These are phyloP conservation scores for Pemphigus obesinymphae DNA, from an alignment of 1,140 invertebrate genomes.

Conservation along the genomic window DNA sequence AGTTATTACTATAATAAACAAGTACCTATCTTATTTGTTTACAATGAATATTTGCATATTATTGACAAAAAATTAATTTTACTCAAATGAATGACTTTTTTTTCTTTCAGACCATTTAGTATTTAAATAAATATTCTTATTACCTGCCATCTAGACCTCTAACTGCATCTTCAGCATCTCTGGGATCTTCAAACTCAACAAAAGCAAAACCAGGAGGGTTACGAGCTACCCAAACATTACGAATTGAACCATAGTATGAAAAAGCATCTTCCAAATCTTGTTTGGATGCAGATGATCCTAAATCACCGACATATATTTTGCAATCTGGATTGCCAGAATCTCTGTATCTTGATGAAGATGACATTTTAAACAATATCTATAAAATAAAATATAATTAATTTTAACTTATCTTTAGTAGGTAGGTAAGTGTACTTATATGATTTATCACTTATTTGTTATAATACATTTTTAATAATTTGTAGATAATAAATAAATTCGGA, in stretches of 20 bases:
- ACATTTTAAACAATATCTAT: not conserved
- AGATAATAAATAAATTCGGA: no score
- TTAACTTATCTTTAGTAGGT: no score
- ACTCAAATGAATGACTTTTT: no score
- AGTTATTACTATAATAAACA: no score
- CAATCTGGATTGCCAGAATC: constrained; percentile 62
- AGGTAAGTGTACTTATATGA: no score
- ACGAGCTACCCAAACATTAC: constrained; percentile 91
- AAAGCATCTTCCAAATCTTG: constrained; percentile 91
- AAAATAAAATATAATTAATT: not conserved
- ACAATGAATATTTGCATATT: no score
- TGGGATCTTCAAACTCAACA: constrained; percentile 86
- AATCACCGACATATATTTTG: constrained; percentile 95
- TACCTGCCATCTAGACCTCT: constrained; percentile 66
- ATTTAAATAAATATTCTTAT: not conserved
- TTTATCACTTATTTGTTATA: not conserved
- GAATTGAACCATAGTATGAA: constrained; percentile 86
- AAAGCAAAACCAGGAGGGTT: constrained; percentile 93
- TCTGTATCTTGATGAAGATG: constrained; percentile 45
- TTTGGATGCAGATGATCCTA: constrained; percentile 75
- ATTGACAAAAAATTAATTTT: no score
- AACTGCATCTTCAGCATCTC: constrained; percentile 90
- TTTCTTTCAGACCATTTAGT: no score
- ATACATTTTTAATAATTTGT: no score
- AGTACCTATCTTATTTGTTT: no score